Conservation (phyloP, 2,113 vertebrate genomes). For the Ceyx melanurus region DNA sequence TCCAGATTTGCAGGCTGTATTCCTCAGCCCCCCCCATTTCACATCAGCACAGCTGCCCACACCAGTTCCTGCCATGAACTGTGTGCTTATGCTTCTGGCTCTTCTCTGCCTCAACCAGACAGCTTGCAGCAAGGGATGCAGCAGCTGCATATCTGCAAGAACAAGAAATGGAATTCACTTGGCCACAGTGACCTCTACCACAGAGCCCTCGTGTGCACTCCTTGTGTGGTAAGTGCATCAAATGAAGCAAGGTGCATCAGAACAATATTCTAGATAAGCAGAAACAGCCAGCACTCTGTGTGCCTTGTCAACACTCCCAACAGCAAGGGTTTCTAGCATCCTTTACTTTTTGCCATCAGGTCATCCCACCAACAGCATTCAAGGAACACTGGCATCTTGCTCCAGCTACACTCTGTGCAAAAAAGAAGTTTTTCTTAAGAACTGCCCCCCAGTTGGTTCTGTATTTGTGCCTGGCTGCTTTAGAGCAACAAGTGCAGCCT, state of each 20-base stretch:
- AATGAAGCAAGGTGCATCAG: neutral
- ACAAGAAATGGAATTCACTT: neutral
- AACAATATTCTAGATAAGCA: neutral
- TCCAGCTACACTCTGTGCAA: neutral
- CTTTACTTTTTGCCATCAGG: neutral
- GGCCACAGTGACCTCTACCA: slow-evolving; percentile 21
- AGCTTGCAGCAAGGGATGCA: neutral
- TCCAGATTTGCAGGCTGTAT: neutral
- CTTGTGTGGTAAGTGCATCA: rapidly evolving
- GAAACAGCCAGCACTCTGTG: neutral
- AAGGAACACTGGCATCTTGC: neutral
- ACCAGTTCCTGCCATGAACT: slow-evolving; percentile 17
- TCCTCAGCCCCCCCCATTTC: neutral
- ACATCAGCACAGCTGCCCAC: neutral
- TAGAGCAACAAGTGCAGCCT: neutral
- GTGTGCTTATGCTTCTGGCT: neutral
- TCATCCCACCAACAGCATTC: neutral
- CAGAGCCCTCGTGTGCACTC: neutral
- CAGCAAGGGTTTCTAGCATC: neutral
- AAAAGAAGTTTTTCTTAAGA: neutral
- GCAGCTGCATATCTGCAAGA: neutral
- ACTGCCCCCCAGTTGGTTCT: neutral
- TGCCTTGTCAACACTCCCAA: neutral
- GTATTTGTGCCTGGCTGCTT: neutral
- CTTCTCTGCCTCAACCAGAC: neutral